Conservation (phyloP, 2,113 vertebrate species). For the Phalacrocorax pelagicus region DNA sequence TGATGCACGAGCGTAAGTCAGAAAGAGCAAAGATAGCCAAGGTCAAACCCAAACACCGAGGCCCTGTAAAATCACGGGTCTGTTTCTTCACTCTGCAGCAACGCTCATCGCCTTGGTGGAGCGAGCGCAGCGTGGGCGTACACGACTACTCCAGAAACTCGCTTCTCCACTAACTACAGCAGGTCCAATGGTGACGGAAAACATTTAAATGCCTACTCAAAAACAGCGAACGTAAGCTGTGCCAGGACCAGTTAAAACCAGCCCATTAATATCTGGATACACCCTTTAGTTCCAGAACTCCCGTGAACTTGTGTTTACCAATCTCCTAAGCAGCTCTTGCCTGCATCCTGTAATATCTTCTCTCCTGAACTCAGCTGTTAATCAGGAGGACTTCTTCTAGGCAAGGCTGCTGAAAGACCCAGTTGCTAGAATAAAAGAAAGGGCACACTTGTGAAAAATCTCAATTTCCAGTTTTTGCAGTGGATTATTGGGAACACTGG, state of each 20-base stretch:
- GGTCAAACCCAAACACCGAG: neutral
- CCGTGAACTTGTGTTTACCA: neutral
- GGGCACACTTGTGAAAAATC: neutral
- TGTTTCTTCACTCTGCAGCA: neutral
- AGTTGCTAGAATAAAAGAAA: neutral
- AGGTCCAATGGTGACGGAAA: neutral
- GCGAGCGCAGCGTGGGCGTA: neutral
- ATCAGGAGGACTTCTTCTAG: neutral
- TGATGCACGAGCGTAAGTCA: neutral
- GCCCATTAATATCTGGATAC: neutral
- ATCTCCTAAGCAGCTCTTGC: neutral
- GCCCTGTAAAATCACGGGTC: neutral
- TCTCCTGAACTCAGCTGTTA: neutral
- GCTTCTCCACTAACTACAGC: neutral
- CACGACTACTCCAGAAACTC: neutral
- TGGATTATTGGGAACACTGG: neutral
- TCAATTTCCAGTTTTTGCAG: neutral
- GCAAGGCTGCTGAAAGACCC: neutral
- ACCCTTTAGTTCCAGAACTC: neutral
- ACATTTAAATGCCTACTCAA: neutral
- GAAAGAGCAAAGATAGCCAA: neutral
- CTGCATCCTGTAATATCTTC: neutral
- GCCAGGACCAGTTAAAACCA: neutral
- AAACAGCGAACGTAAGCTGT: neutral
- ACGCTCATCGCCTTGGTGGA: neutral